Evolutionary conservation across 2,888 invertebrate genomes (phyloP).

Genomic region (Diarsia rubi): DNA sequence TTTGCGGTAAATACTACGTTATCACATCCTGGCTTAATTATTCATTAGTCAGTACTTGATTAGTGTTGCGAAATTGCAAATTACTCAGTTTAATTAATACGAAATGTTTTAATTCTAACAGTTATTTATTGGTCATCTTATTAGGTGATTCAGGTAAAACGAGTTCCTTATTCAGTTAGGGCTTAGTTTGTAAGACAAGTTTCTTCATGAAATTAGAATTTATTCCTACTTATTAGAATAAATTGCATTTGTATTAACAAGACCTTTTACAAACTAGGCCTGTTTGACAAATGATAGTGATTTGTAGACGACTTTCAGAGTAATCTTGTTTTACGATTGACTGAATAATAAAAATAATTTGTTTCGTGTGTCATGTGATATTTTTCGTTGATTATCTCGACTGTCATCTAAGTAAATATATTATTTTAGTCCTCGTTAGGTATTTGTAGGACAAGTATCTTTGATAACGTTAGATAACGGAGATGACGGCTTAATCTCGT

Average conservation of each 20-base stretch:
- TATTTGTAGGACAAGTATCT: slow-evolving; percentile 82
- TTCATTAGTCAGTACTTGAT: slow-evolving; percentile 80
- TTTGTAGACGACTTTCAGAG: slow-evolving; percentile 8
- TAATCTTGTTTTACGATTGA: slow-evolving; percentile 18
- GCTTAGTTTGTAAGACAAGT: neutral
- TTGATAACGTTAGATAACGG: slow-evolving; percentile 86
- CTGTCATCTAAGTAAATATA: slow-evolving; percentile 85
- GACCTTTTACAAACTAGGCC: neutral
- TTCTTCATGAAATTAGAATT: slow-evolving; percentile 15
- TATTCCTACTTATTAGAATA: slow-evolving; percentile 25
- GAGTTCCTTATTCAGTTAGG: slow-evolving; percentile 2
- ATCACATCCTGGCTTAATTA: slow-evolving; percentile 81
- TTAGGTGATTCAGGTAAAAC: slow-evolving; percentile 9
- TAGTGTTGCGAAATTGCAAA: slow-evolving; percentile 62
- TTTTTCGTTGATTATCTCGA: slow-evolving; percentile 78
- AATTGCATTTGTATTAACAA: slow-evolving; percentile 1
- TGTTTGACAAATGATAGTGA: slow-evolving; percentile 9
- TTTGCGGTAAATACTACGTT: slow-evolving; percentile 73
- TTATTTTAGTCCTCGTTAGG: slow-evolving; percentile 82
- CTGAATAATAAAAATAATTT: slow-evolving; percentile 60
- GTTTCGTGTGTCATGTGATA: slow-evolving; percentile 77
- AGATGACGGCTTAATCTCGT: slow-evolving; percentile 90
- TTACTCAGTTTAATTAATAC: slow-evolving; percentile 66
- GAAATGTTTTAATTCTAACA: slow-evolving; percentile 28
- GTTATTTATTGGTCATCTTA: slow-evolving; percentile 32